Conservation (phyloP, 2,113 vertebrate genomes). For the Procapra przewalskii region DNA sequence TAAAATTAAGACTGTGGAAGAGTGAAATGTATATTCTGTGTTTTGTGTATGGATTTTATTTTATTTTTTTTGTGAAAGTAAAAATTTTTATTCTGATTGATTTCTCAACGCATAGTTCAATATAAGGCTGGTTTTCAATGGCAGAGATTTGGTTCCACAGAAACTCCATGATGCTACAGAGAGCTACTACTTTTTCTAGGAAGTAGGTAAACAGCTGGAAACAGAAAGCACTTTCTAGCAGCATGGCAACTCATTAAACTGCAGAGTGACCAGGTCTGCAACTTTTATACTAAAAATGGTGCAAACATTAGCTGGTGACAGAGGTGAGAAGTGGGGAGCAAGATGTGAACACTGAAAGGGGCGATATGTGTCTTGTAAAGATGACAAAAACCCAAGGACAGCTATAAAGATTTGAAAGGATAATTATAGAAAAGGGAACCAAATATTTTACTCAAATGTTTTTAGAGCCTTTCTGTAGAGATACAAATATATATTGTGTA, state of each 20-base stretch:
- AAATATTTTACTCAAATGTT: constrained; percentile 70
- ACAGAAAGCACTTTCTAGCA: constrained; percentile 72
- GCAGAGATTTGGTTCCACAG: constrained; percentile 75
- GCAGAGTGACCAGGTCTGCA: constrained; percentile 19
- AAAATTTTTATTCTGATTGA: constrained; percentile 74
- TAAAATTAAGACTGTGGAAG: background rate
- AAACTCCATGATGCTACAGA: constrained; percentile 73
- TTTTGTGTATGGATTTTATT: background rate
- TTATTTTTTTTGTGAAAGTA: constrained; percentile 76
- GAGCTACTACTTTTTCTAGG: constrained; percentile 67
- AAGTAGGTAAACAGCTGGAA: constrained; percentile 68
- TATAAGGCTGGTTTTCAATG: constrained; percentile 72
- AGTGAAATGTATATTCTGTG: background rate
- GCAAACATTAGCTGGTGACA: constrained; percentile 59
- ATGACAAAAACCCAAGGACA: background rate
- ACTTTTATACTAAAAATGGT: constrained; percentile 52
- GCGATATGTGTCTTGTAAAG: background rate
- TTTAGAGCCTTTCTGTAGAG: constrained; percentile 72
- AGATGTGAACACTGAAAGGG: constrained; percentile 18
- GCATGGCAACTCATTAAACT: constrained; percentile 52
- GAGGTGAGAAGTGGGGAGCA: constrained; percentile 49
- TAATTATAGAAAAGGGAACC: constrained; percentile 74
- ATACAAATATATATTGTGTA: too few species aligned
- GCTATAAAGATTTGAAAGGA: constrained; percentile 21
- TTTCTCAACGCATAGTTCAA: constrained; percentile 65